Evolutionary conservation across 2,113 vertebrate genomes (phyloP).

Genomic region (Rhizomys pruinosus): DNA sequence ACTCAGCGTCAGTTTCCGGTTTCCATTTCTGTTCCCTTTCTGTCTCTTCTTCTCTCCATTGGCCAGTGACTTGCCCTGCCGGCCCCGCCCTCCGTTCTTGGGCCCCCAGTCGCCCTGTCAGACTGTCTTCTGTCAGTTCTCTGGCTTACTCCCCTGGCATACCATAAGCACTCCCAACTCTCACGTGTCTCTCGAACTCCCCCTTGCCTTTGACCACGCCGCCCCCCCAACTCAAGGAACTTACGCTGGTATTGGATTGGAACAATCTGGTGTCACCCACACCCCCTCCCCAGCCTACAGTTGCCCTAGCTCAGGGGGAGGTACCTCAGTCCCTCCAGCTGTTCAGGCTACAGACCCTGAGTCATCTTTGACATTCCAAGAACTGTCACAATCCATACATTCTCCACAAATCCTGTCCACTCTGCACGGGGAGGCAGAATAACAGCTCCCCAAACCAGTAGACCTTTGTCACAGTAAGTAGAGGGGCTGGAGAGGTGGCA

Average conservation of each 20-base stretch:
- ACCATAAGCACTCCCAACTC: neutral
- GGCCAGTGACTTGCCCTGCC: neutral
- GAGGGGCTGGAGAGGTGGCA: too few relatives aligned
- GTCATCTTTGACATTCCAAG: neutral
- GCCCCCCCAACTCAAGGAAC: neutral
- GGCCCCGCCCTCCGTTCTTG: neutral
- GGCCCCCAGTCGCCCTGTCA: neutral
- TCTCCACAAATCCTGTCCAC: neutral
- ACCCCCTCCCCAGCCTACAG: neutral
- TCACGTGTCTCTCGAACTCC: neutral
- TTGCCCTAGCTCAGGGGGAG: neutral
- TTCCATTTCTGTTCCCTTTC: neutral
- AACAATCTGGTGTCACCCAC: neutral
- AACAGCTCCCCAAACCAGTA: neutral
- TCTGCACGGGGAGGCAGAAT: neutral
- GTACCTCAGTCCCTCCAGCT: too few relatives aligned
- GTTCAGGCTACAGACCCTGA: neutral
- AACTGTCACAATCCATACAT: neutral
- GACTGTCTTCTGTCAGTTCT: too few relatives aligned
- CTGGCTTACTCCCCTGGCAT: too few relatives aligned
- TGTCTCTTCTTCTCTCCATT: neutral
- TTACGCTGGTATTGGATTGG: too few relatives aligned
- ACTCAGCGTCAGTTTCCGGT: neutral
- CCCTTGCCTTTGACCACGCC: neutral
- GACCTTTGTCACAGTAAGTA: neutral